Evolutionary conservation across 2,113 vertebrate species (phyloP).

Genomic region (Caloenas nicobarica): DNA sequence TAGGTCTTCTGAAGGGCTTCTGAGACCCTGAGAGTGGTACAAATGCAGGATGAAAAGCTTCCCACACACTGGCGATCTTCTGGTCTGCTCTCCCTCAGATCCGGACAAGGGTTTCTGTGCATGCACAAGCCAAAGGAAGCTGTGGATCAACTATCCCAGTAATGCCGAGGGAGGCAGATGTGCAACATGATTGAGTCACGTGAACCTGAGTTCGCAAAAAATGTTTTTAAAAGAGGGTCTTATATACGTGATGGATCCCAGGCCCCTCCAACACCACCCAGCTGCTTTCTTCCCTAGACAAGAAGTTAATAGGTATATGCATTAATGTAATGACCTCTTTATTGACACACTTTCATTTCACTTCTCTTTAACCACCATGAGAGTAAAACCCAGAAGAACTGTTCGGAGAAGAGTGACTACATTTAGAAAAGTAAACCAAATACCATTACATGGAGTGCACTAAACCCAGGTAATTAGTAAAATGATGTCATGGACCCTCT

Average conservation of each 20-base stretch:
- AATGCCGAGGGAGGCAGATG: fast-evolving
- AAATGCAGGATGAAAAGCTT: neutral
- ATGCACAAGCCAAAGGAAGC: neutral
- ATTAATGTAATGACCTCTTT: conserved; percentile 55
- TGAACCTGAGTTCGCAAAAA: neutral
- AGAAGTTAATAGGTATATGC: conserved; percentile 54
- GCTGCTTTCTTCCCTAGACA: conserved; percentile 15
- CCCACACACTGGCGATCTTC: neutral
- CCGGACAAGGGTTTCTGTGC: neutral
- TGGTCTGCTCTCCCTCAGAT: neutral
- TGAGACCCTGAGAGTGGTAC: fast-evolving
- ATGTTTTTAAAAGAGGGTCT: neutral
- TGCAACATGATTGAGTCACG: fast-evolving
- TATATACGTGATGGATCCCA: neutral
- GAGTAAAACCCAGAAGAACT: conserved; percentile 59
- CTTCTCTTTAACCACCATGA: conserved; percentile 52
- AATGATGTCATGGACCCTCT: conserved; percentile 41
- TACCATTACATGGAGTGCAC: conserved; percentile 7
- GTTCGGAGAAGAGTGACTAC: conserved; percentile 65
- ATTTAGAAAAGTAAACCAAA: conserved; percentile 59
- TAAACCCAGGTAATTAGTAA: conserved; percentile 38
- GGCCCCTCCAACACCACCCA: neutral
- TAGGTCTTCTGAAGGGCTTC: neutral
- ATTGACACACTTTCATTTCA: conserved; percentile 53
- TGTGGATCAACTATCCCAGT: neutral